Evolutionary conservation across 92 coral and sea anemone genomes (phyloP), one percentile per base, ranked within the genome.

Genomic region (Phenganax stokvisi): DNA sequence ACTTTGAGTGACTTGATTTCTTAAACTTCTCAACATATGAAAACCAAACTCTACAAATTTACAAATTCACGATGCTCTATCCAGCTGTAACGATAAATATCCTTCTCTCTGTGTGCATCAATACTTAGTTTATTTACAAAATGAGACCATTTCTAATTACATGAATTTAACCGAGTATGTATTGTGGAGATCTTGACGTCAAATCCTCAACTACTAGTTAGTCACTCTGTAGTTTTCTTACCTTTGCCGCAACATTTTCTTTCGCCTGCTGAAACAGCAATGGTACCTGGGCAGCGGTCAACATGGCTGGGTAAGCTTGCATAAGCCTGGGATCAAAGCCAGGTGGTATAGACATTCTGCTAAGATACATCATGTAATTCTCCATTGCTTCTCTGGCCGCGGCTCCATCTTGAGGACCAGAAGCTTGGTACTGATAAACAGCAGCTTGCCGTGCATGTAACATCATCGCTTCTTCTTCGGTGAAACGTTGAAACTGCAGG

Each of bases 361-460:
- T 63, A 0, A 78, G 51, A 27, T 78, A 78, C 82, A 78, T 78
- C 72, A 78, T 78, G 13, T 78, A 78, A 58, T 78, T 78, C 15
- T 78, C 82, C 82, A 78, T 78, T 0, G 82, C 82, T 63, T 61
- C 82, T 47, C 69, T 76, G 6, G 81, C 37, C 20, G 81, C 81
- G 56, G 15, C 15, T 66, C 56, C 37, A 63, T 78, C 82, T 52
- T 78, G 82, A 20, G 82, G 53, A 25, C 72, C 51, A 9, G 47
- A 17, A 64, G 70, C 54, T 16, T 37, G 72, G 56, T 31, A 61
- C n/a, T 37, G 72, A 25, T 63, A 78, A 9, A 54, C 47, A 6
- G 27, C 31, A 30, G 9, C 25, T 47, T 29, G 76, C 6, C 82
- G 66, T 0, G 67, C 37, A 12, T 47, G 57, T 0, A 47, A 12